Evolutionary conservation across 2,113 vertebrate species (phyloP), one percentile per base, ranked within the genome.

Genomic region (Lagopus muta): DNA sequence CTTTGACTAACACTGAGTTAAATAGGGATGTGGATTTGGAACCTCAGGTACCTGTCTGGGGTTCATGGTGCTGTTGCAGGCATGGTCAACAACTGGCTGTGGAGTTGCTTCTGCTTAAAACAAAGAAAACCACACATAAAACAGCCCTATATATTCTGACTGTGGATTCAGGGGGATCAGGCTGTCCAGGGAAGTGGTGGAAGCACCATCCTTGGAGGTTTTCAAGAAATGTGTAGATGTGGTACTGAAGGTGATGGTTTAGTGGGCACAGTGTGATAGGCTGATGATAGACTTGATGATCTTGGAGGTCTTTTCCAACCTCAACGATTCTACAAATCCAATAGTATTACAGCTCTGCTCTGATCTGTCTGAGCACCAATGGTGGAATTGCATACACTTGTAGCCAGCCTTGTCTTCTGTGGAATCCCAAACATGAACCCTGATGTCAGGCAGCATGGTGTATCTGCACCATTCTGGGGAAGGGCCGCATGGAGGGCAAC

Each of bases 371-470:
- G 18, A 28, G 13, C 16, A n/a, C 18, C 5, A 20, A 7, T 61
- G 42, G 19, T 78, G n/a, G 50, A 12, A 73, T n/a, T 79, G 25
- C 3, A 1, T 36, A n/a, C 45, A 11, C 28, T 34, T 47, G 21
- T 60, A 66, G 43, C 40, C 20, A 22, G 13, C 55, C 40, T 73
- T 67, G 30, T 21, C 71, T 62, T 82, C 25, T 62, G 28, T 69
- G 47, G 54, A 28, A 42, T 78, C 11, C 42, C 0, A 0, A 40
- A 4, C 13, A 42, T 64, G 28, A 17, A 45, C 16, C 14, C 8
- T 25, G 30, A 48, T 25, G 30, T 52, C 43, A 54, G 57, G 40
- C n/a, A 55, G 38, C 13, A 3, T 36, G n/a, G 22, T 71, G 50
- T 32, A 38, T 57, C 38, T 38, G 0, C 50, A 28, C 50, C 1